Evolutionary conservation across 1,140 invertebrate species (phyloP), one percentile per base, ranked within the genome.

Genomic region (Tetramorium simillimum): DNA sequence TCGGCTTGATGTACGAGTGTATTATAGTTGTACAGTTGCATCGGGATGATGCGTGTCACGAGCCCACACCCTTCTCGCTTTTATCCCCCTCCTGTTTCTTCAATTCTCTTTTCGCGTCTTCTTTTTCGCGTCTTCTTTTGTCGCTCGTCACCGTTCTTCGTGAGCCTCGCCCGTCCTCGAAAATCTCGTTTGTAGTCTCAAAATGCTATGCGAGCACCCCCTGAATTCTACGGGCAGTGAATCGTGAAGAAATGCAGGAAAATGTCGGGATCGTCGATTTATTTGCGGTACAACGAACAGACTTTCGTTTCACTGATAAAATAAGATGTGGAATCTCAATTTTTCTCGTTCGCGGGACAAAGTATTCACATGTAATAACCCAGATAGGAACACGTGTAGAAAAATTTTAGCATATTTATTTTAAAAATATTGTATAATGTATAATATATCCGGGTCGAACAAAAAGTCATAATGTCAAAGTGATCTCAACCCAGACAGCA

Each of bases 11-110:
- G 73, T 86, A 72, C 60, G 70, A 51, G 65, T 88, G 82, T 88
- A 88, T 88, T 88, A 88, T 88, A 88, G 72, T 86, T 88, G 86
- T 88, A 88, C 72, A 87, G 86, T 87, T 85, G 81, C 86, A 86
- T 86, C 80, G 80, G 77, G 56, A 75, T 73, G 86, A 85, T 85
- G 73, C 63, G 60, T 85, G 63, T 84, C 16, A 33, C 75, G 62
- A 60, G 43, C 37, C 62, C 6, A 18, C 51, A 33, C 28, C 18
- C 14, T 21, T 21, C 33, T 21, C 33, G 28, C 18, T 84, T 84
- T 84, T 82, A n/a, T 46, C 60, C 60, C 4, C 18, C 12, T 14
- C 14, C 40, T 6, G 16, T 43, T 58, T 49, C 60, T 24, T 62
- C 5, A 14, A 9, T 2, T 62, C 14, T 24, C 12, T 46, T 69